Evolutionary conservation across 2,113 vertebrate species (phyloP).

Genomic region (Pristiophorus japonicus): DNA sequence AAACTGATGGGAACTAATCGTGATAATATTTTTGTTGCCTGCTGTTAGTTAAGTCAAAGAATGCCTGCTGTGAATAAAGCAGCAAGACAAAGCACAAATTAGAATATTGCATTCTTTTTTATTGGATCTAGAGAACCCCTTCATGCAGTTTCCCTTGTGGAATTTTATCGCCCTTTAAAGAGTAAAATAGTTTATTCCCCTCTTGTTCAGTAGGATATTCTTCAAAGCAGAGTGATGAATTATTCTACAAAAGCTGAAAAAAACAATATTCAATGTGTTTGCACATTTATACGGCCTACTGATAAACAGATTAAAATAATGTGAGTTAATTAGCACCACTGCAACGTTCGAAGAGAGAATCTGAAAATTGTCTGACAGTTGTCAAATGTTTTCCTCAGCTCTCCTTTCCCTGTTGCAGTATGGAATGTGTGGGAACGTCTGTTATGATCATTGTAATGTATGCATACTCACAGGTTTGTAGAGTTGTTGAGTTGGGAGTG

Average conservation of each 20-base stretch:
- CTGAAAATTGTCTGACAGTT: not conserved
- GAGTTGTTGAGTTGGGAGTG: too few species aligned
- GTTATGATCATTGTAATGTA: too few species aligned
- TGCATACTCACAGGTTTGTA: too few species aligned
- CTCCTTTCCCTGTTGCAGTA: not conserved
- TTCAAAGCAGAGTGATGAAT: not conserved
- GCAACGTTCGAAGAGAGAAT: not conserved
- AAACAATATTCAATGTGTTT: not conserved
- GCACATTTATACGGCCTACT: not conserved
- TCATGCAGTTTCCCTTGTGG: not conserved
- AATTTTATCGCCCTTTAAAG: not conserved
- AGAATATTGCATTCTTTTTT: not conserved
- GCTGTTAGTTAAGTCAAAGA: too few species aligned
- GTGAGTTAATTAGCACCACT: not conserved
- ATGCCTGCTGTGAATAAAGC: not conserved
- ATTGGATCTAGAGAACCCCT: not conserved
- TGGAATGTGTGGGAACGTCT: not conserved
- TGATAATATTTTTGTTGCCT: not conserved
- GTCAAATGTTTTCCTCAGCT: not conserved
- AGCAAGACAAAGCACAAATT: not conserved
- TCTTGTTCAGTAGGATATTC: not conserved
- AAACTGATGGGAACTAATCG: not conserved
- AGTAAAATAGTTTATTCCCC: not conserved
- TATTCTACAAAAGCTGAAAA: not conserved
- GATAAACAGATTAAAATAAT: not conserved